Conservation (phyloP, 2,888 invertebrate species). For the Leucophenga montana region DNA sequence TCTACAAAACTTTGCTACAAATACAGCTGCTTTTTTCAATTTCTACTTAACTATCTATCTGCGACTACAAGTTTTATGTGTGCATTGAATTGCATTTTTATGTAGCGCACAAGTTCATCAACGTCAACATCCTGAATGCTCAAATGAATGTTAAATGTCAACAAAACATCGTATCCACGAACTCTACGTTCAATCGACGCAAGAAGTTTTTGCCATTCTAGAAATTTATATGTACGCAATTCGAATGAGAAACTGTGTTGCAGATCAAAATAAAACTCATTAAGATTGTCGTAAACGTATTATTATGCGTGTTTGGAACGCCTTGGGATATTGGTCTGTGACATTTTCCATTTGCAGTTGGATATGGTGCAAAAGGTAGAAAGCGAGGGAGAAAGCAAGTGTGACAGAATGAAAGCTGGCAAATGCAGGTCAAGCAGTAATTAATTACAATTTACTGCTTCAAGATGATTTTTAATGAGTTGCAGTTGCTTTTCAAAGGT, state of each 20-base stretch:
- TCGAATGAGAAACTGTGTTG: neutral
- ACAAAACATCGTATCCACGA: neutral
- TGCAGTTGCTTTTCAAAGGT: too few relatives aligned
- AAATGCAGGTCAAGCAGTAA: neutral
- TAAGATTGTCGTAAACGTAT: neutral
- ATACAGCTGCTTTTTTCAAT: too few relatives aligned
- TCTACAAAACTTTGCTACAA: too few relatives aligned
- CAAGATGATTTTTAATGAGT: too few relatives aligned
- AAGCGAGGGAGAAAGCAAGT: neutral
- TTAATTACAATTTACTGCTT: neutral
- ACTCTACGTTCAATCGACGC: too few relatives aligned
- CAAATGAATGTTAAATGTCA: conserved; percentile 12
- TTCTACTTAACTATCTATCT: too few relatives aligned
- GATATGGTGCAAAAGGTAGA: neutral
- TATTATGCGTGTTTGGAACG: conserved; percentile 3
- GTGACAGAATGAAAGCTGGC: neutral
- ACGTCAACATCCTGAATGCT: too few relatives aligned
- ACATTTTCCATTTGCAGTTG: neutral
- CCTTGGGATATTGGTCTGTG: neutral
- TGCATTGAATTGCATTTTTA: conserved; percentile 13
- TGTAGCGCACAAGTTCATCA: too few relatives aligned
- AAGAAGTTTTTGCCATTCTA: too few relatives aligned
- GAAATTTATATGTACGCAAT: too few relatives aligned
- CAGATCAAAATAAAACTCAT: neutral
- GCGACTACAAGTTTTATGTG: too few relatives aligned